Conservation (phyloP, 2,888 invertebrate genomes). For the Ochropleura plecta region DNA sequence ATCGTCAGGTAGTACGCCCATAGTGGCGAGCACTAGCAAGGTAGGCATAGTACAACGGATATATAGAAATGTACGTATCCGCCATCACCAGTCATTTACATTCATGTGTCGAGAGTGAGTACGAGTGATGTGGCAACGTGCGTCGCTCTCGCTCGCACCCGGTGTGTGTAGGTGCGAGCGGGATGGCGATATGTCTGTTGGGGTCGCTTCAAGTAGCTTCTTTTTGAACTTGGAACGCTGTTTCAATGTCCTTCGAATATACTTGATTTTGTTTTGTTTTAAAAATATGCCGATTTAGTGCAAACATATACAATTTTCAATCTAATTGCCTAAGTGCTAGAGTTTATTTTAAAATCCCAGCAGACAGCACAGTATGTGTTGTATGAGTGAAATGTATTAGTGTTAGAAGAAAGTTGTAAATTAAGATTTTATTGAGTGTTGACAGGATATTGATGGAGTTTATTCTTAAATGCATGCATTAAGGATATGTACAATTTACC, state of each 20-base stretch:
- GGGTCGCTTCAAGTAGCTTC: constrained; percentile 23
- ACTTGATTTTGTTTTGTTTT: background rate
- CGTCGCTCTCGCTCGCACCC: constrained; percentile 67
- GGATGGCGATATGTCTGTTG: constrained; percentile 61
- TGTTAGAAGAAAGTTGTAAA: constrained; percentile 56
- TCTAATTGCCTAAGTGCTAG: too few relatives aligned
- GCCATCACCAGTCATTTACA: constrained; percentile 86
- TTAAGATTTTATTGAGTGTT: constrained; percentile 50
- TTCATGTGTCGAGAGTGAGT: constrained; percentile 80
- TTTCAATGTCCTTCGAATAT: background rate
- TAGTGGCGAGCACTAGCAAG: constrained; percentile 87
- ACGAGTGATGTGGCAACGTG: constrained; percentile 68
- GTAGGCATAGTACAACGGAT: constrained; percentile 91
- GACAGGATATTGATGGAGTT: constrained; percentile 56
- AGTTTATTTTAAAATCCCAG: constrained; percentile 42
- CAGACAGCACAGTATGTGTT: constrained; percentile 71
- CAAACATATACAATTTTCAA: background rate
- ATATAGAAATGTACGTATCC: constrained; percentile 91
- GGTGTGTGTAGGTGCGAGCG: constrained; percentile 65
- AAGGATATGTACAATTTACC: constrained; percentile 42
- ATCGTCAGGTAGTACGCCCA: constrained; percentile 87
- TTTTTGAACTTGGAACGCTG: background rate
- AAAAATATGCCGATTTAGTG: background rate
- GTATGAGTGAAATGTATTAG: constrained; percentile 65
- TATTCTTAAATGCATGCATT: constrained; percentile 69